Base-by-base conservation (phyloP, 2,797 vertebrate genomes). In the Anomalospiza imberbis region DNA sequence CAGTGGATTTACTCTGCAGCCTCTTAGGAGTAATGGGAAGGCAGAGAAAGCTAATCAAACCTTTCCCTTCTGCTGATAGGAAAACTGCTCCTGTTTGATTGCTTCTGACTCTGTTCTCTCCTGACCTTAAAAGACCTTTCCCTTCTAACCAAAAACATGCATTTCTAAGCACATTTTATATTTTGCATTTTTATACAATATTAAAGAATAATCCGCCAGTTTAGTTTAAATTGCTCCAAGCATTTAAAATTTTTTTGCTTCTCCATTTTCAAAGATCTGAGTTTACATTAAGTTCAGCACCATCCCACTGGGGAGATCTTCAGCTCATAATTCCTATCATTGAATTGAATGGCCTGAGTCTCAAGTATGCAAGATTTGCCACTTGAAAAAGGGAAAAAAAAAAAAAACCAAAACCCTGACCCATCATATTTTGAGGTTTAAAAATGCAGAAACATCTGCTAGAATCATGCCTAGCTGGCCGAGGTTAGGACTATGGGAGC, bases 381-480 rank as follows among this genome's bases (percentile, higher is more conserved):
- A 65, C 70, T 93, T 71, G 34, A 89, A 93, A 77, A 81, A 90
- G 5, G 5, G 13, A 51, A 79, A 48, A 22, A 45, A 20, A 74
- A 50, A 5, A 34, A 34, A 34, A 34, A 34, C 50, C 16, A 32
- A n/a, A 61, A 28, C 4, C 26, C 53, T 81, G 80, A 93, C 61
- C 71, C 66, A 85, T 73, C 87, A 88, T 77, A 76, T 74, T 94
- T 84, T 74, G 85, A 93, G 55, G 65, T 65, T 87, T 94, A 67
- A 94, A 94, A 88, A 74, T 47, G 26, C 45, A 91, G 79, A 75
- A 95, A 93, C 84, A 94, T 95, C 91, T 96, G 94, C 91, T 91
- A 79, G 89, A 96, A 96, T 87, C 86, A 90, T 79, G 93, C 57
- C 76, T 79, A 77, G 45, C 75, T 93, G 89, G 78, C 77, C 75